Evolutionary conservation across 2,797 vertebrate species (phyloP).

Genomic region (Cynodonichthys magdalenae): DNA sequence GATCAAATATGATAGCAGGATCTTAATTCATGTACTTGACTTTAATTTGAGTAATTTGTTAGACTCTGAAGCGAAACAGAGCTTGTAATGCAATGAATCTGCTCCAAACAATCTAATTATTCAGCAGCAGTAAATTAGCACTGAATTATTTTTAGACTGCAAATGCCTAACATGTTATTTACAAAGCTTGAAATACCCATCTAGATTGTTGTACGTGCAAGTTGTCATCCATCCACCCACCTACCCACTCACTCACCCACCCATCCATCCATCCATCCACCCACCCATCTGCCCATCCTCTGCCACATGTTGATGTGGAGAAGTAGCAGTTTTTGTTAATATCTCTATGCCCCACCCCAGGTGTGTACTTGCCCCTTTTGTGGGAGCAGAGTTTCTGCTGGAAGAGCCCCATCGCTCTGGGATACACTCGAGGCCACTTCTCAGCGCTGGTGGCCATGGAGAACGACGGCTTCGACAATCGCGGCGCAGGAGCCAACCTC

Average conservation of each 20-base stretch:
- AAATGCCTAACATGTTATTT: too few species aligned
- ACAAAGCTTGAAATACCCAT: too few species aligned
- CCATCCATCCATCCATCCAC: too few species aligned
- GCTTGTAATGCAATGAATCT: not conserved
- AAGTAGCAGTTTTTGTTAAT: not conserved
- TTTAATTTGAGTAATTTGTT: not conserved
- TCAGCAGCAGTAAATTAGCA: not conserved
- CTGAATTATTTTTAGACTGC: not conserved
- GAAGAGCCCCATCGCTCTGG: constrained; percentile 98
- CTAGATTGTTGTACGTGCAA: too few species aligned
- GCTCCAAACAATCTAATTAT: not conserved
- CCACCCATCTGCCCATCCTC: too few species aligned
- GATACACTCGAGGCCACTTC: constrained; percentile 97
- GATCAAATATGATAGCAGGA: not conserved
- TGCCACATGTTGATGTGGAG: too few species aligned
- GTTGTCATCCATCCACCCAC: too few species aligned
- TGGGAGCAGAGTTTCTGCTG: constrained; percentile 99
- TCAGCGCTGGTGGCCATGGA: constrained; percentile 99
- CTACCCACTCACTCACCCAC: too few species aligned
- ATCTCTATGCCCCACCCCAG: constrained; percentile 59
- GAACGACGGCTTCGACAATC: constrained; percentile 96
- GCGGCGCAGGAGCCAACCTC: constrained; percentile 96
- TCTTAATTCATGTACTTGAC: not conserved
- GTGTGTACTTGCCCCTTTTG: constrained; percentile 94
- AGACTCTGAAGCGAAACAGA: not conserved